Base-by-base conservation (phyloP, 2,113 vertebrate species). In the Siniperca knerii region DNA sequence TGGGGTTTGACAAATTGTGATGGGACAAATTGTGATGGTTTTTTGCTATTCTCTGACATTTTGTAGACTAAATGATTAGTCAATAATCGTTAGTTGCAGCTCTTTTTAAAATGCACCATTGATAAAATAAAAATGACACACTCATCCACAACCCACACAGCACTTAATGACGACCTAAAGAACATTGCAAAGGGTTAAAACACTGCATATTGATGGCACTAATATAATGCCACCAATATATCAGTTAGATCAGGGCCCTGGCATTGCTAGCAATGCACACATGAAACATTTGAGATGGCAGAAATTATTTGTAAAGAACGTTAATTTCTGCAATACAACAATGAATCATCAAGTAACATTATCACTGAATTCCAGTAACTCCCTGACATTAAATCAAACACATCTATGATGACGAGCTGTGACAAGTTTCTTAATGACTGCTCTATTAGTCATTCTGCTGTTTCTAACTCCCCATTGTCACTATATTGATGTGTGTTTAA, bases 381-480 rank as follows among this genome's bases (percentile, higher is more conserved):
- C 37, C 20, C 25, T 64, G 21, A 64, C 15, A 57, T 65, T 67
- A 70, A 57, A 75, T 69, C 37, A 71, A 68, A 58, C 4, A 35
- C 29, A 29, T 77, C 44, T 70, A 42, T 58, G 9, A 44, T 48
- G 48, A 79, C 42, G 61, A 65, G 55, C 8, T 11, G 20, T 44
- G 44, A 61, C 13, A 48, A 35, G 67, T 10, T 70, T 48, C n/a
- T 42, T 15, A 42, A 25, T 77, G 33, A 71, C 69, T 44, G 21
- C 61, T 78, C 58, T 52, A 33, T 62, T 55, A 16, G 40, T 10
- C 9, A n/a, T 40, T 62, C 48, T 57, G 13, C 35, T 48, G 29
- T 29, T 29, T 29, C 29, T 29, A 29, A 29, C 29, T 29, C 25
- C 42, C 35, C 20, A 16, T 0, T 29, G 29, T 73, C 1, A 2